Conservation (phyloP, 2,888 invertebrate genomes). For the Drosophila lutescens region DNA sequence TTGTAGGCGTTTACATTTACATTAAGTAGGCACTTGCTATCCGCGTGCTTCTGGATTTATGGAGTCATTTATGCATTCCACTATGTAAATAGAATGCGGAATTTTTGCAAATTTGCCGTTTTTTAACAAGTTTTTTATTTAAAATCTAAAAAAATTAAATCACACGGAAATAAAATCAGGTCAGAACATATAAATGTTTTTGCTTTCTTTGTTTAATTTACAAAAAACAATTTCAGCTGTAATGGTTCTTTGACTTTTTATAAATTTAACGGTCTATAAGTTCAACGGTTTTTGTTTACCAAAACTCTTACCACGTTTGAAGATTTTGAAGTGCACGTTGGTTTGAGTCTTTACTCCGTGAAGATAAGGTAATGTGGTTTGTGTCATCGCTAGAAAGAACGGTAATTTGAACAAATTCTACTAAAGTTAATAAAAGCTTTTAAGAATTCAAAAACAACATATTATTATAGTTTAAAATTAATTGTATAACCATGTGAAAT, state of each 20-base stretch:
- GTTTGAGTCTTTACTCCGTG: neutral
- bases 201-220: neutral
- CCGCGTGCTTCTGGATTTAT: slow-evolving; percentile 61
- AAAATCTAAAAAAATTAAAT: neutral
- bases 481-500: too few species aligned
- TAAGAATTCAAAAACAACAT: too few species aligned
- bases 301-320: neutral
- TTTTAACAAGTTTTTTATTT: neutral
- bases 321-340: neutral
- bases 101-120: neutral
- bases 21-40: slow-evolving; percentile 51
- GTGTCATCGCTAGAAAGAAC: too few species aligned
- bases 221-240: too few species aligned
- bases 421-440: too few species aligned
- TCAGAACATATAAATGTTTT: neutral
- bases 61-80: slow-evolving; percentile 34
- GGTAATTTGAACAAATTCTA: too few species aligned
- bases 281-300: neutral
- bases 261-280: neutral
- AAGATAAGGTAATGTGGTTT: neutral
- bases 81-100: slow-evolving; percentile 12
- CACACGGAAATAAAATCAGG: neutral
- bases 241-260: neutral
- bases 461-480: too few species aligned
- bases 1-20: slow-evolving; percentile 52